Base-by-base conservation (phyloP, 2,888 invertebrate genomes). In the Heliconius aoede region DNA sequence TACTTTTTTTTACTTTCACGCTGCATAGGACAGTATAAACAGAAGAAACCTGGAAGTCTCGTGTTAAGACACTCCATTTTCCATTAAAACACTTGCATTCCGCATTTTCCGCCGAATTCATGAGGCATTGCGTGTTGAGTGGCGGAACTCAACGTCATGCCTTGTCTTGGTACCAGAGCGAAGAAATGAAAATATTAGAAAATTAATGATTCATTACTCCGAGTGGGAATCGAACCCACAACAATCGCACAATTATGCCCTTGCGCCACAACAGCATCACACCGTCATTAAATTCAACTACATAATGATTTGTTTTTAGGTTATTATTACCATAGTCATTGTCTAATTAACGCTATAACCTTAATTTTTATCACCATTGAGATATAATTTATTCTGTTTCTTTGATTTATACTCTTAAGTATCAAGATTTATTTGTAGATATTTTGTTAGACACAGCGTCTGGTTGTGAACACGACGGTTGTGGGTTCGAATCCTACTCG, bases 331-430 rank as follows among this genome's bases (percentile, higher is more conserved):
- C 26, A 36, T 40, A 40, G 24, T n/a, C 18, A 72, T 72, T 72
- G 60, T 72, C 58, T 26, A 60, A 72, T 72, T 72, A 60, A 40
- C 36, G 58, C 18, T 3, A 28, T 60, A 60, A 21, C 72, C 72
- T 72, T 60, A 26, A 36, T 72, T 58, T 36, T 58, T 72, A 40
- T 24, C 60, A 4, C 26, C 26, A 26, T 36, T 18, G 21, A 26
- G 26, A 72, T 18, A 26, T 69, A 71, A 71, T 71, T 71, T 71
- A 55, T 55, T 32, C 30, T 24, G 24, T 55, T n/a, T 69, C 36
- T 55, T 55, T 69, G 51, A n/a, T 30, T 30, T 69, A 8, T 55
- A 32, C 55, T 55, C 24, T 55, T 30, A 32, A 55, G 28, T 68
- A 24, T 8, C 32, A 28, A 62, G 62, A 30, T 30, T 30, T 62